Conservation (phyloP, 2,113 vertebrate genomes). For the Serilophus lunatus region DNA sequence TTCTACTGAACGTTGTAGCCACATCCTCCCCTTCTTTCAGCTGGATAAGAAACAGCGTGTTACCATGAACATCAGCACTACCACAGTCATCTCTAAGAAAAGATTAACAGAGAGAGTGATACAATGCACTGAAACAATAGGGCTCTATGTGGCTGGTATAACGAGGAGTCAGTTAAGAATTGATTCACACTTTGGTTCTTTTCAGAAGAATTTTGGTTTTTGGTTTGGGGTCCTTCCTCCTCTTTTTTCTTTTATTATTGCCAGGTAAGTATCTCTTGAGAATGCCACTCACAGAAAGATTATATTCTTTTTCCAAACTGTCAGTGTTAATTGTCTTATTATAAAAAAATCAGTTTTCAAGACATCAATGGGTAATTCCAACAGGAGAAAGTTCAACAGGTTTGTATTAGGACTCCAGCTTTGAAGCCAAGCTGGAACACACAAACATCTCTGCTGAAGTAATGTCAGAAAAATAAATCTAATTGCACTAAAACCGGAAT, state of each 20-base stretch:
- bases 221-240: not conserved
- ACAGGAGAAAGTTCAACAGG: not conserved
- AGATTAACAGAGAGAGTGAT: not conserved
- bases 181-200: not conserved
- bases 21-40: not conserved
- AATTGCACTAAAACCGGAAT: not conserved
- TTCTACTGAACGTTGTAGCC: not conserved
- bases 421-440: not conserved
- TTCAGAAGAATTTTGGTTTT: not conserved
- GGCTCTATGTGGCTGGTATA: not conserved
- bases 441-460: not conserved
- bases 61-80: not conserved
- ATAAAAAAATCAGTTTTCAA: not conserved
- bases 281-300: not conserved
- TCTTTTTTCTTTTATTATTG: not conserved
- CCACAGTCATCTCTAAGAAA: not conserved
- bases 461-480: not conserved
- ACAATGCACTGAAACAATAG: not conserved
- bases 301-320: not conserved
- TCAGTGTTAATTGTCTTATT: not conserved
- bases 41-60: not conserved
- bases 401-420: not conserved
- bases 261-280: not conserved
- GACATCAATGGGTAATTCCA: not conserved
- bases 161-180: not conserved